Evolutionary conservation across 2,888 invertebrate species (phyloP), one percentile per base, ranked within the genome.

Genomic region (Limnephilus auricula): DNA sequence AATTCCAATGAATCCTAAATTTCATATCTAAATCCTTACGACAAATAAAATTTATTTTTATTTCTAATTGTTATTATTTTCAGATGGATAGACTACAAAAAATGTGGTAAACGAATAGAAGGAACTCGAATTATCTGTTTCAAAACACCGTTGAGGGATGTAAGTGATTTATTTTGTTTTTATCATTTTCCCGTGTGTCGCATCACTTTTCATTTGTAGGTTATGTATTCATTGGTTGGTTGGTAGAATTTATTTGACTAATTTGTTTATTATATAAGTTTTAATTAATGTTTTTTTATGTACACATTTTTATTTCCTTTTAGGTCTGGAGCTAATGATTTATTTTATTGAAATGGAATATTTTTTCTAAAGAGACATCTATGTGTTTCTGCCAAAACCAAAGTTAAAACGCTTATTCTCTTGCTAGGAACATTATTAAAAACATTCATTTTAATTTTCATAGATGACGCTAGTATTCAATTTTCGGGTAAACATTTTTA

Each of bases 61-160:
- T n/a, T n/a, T n/a, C n/a, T n/a, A n/a, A n/a, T n/a, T n/a, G n/a
- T n/a, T n/a, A 2, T 45, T 5, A 2, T 65, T 65, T 96, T 89
- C 94, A 97, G 97, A 94, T 97, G 97, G 97, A 94, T 96, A 93
- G 95, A 96, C 12, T 97, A 97, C 94, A 95, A 95, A 93, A 95
- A 97, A 18, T 95, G 96, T 94, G 98, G 98, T 50, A 95, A 95
- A 88, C 95, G 96, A 32, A 97, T 98, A 90, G 95, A 96, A 91
- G 97, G 97, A 31, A 98, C 98, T 6, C 96, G 96, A 93, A 96
- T 98, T 93, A 95, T 98, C 93, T 96, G 97, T 92, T 98, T 98
- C 94, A 98, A 98, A 95, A 97, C 97, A 50, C 98, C 98, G 32
- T 93, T 96, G 2, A 94, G 94, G 93, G 94, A 94, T 94, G 96